These are phyloP conservation scores for Conistra vaccinii DNA, from an alignment of 2,888 invertebrate species.

Conservation along the genomic window DNA sequence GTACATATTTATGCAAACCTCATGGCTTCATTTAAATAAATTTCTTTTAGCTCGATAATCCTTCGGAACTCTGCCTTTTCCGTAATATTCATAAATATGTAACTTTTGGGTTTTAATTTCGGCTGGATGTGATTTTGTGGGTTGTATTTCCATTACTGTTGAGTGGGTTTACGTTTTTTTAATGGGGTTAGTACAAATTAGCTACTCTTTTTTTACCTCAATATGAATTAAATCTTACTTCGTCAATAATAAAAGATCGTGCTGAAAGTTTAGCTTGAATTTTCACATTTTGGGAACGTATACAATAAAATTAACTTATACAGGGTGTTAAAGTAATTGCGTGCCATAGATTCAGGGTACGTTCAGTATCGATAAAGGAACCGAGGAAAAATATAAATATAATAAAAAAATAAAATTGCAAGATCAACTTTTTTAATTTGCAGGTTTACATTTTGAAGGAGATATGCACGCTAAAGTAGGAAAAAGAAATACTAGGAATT, in stretches of 20 bases:
- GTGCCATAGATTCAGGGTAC: no score
- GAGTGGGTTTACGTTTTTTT: constrained; percentile 8
- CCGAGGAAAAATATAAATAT: no score
- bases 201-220: neutral
- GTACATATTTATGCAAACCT: constrained; percentile 59
- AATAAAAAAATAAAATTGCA: no score
- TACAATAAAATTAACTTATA: no score
- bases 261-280: no score
- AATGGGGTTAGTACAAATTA: constrained; percentile 20
- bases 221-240: neutral
- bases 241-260: neutral
- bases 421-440: no score
- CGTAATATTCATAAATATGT: constrained; percentile 49
- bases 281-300: no score
- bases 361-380: no score
- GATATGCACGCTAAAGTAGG: no score
- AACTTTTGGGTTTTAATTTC: constrained; percentile 32
- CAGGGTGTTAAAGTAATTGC: no score
- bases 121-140: constrained; percentile 25
- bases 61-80: constrained; percentile 29
- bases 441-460: no score
- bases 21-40: constrained; percentile 61
- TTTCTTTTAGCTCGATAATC: constrained; percentile 51
- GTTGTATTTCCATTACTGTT: constrained; percentile 29
- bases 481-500: no score